phyloP scores from a whole-genome alignment of 2,888 invertebrate genomes.

The Sphinx pinastri region DNA sequence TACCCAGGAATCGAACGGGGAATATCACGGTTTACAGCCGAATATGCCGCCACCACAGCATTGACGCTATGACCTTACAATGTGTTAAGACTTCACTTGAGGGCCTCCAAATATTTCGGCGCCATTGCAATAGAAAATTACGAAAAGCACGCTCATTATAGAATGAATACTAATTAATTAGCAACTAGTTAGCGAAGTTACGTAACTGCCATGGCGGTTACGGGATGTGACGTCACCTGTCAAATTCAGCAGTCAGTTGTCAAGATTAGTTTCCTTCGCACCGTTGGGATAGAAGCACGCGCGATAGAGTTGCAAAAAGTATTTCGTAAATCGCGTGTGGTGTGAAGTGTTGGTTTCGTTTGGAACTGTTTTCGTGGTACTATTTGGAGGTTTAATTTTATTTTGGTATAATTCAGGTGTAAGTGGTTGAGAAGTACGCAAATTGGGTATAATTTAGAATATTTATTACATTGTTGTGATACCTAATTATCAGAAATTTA shows the following conservation, averaged over 20 bases:
- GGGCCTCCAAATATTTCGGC: no score
- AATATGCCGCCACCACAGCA: no score
- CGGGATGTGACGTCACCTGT: background rate
- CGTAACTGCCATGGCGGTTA: constrained; percentile 1
- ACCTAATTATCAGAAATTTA: no score
- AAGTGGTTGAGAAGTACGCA: background rate
- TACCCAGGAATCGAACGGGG: no score
- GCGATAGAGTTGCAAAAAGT: background rate
- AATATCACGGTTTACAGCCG: no score
- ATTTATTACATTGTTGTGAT: no score
- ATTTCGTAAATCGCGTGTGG: constrained; percentile 1
- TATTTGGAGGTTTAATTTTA: no score
- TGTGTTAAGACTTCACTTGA: no score
- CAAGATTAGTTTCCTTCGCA: background rate
- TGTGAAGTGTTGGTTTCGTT: background rate
- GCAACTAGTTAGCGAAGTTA: background rate
- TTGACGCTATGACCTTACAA: no score
- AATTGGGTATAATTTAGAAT: no score
- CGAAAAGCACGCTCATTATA: background rate
- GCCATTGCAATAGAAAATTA: background rate
- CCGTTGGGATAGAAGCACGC: background rate
- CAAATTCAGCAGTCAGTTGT: background rate
- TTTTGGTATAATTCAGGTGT: background rate
- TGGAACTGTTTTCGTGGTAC: constrained; percentile 7
- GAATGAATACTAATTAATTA: constrained; percentile 14